A percentile compares a stretch with the other conserved stretches of the same genome.
Evolutionary conservation across 2,888 invertebrate species (phyloP).

Genomic region (Candidula unifasciata): DNA sequence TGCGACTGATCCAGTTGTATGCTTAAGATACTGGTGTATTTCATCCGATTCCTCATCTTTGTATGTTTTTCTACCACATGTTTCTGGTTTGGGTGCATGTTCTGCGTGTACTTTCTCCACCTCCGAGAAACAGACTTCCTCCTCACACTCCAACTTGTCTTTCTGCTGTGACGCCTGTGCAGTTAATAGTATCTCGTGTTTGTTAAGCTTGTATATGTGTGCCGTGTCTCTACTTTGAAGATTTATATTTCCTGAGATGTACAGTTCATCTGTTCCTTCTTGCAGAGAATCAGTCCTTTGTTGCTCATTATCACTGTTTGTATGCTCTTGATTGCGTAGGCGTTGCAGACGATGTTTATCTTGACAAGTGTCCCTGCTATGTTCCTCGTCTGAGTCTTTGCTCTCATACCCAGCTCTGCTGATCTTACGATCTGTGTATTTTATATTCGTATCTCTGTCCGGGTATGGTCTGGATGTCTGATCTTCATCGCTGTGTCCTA

Average conservation of each 20-base stretch:
- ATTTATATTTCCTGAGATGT: no score
- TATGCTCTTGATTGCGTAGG: not conserved
- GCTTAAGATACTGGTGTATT: not conserved
- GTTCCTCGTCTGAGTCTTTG: not conserved
- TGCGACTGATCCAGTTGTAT: not conserved
- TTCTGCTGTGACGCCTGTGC: not conserved
- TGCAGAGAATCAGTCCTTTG: not conserved
- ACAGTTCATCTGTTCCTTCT: not conserved
- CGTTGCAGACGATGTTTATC: not conserved
- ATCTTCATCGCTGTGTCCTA: not conserved
- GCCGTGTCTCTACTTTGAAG: no score
- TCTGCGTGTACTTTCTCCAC: not conserved
- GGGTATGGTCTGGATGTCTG: not conserved
- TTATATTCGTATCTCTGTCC: not conserved
- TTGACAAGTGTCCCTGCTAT: not conserved
- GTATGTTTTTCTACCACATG: not conserved
- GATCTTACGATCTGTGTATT: not conserved
- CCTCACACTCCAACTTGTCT: not conserved
- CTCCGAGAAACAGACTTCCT: not conserved
- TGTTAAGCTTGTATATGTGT: no score
- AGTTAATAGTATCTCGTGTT: no score
- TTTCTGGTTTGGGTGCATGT: not conserved
- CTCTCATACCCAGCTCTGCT: not conserved
- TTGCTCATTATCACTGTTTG: not conserved
- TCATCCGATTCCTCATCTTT: not conserved